Evolutionary conservation across 1,140 invertebrate species (phyloP).

Genomic region (Reticulitermes speratus): DNA sequence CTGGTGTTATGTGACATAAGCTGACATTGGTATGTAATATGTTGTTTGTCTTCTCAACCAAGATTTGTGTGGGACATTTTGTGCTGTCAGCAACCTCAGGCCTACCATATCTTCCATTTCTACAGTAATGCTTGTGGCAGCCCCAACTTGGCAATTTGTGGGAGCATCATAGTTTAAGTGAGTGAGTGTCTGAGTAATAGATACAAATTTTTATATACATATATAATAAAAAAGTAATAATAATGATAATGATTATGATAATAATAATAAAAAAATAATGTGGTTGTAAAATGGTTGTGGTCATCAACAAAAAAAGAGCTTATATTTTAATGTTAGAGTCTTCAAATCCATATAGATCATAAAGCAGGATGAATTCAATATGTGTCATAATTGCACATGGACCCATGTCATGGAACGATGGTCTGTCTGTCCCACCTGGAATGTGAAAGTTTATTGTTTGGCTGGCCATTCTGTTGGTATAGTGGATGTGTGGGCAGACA

Average conservation of each 20-base stretch:
- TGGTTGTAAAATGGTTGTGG: background rate
- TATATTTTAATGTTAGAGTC: background rate
- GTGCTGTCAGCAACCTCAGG: no score
- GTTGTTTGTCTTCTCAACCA: no score
- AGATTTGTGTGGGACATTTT: no score
- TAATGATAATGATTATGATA: background rate
- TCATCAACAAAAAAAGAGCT: background rate
- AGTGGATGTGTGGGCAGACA: no score
- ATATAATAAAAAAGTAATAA: background rate
- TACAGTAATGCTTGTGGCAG: no score
- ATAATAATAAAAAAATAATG: background rate
- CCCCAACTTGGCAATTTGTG: no score
- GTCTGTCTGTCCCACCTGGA: no score
- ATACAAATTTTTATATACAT: background rate
- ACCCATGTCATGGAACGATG: background rate
- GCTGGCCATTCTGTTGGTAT: no score
- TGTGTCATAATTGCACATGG: background rate
- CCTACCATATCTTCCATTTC: no score
- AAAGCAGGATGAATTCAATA: background rate
- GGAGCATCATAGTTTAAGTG: background rate
- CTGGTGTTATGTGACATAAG: no score
- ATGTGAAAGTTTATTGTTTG: no score
- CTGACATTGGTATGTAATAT: no score
- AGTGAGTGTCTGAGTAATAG: background rate
- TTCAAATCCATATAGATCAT: background rate